Percentiles rank a stretch among this genome's conserved stretches.
phyloP scores from a whole-genome alignment of 2,888 invertebrate species.

The Cancer borealis region DNA sequence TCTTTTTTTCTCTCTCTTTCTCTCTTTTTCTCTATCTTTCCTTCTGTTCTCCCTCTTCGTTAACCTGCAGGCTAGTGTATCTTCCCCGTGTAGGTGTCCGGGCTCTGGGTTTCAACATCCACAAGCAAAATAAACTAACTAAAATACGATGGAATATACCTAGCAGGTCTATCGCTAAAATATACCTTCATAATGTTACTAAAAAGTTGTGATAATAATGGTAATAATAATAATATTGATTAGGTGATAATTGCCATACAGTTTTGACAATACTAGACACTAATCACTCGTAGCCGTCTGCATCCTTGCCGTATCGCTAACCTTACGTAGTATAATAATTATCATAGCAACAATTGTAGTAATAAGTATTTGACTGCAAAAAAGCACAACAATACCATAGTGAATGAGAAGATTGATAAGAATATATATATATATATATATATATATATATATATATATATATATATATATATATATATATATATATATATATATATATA shows the following conservation, averaged over 20 bases:
- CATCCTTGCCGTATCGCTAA: not conserved
- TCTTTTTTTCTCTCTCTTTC: not conserved
- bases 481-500: not conserved
- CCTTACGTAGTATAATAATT: not conserved
- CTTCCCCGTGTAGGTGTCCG: not conserved
- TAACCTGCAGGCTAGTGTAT: not conserved
- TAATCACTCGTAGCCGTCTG: not conserved
- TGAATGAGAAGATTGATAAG: not conserved
- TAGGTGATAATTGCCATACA: not conserved
- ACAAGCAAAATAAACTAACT: not conserved
- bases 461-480: not conserved
- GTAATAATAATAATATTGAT: not conserved
- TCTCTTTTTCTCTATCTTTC: conserved; percentile 28
- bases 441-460: not conserved
- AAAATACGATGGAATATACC: not conserved
- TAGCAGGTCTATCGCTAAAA: not conserved
- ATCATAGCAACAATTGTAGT: not conserved
- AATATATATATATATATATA: not conserved
- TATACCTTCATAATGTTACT: not conserved
- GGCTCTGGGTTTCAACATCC: not conserved
- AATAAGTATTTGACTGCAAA: not conserved
- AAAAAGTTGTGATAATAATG: not conserved
- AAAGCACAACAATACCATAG: not conserved
- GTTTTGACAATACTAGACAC: not conserved
- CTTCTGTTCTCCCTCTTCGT: not conserved